Conservation (phyloP, 2,888 invertebrate species). For the Furcula furcula region DNA sequence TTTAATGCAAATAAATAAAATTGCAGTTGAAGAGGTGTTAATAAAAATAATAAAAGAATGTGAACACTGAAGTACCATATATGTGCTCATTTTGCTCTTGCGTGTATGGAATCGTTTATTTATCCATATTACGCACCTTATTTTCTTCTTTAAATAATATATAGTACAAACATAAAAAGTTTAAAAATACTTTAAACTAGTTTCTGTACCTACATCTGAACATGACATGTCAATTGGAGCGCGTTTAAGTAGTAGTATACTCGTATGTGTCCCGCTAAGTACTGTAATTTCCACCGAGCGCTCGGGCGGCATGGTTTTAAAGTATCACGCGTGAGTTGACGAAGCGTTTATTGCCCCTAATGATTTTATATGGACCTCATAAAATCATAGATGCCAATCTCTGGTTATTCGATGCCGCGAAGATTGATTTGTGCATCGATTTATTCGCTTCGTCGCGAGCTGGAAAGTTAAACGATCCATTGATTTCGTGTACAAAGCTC, state of each 20-base stretch:
- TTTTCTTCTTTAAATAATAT: too few relatives aligned
- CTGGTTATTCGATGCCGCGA: slow-evolving; percentile 9
- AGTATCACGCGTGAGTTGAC: slow-evolving; percentile 47
- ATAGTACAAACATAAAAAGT: too few relatives aligned
- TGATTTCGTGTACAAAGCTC: background rate
- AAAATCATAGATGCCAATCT: slow-evolving; percentile 45
- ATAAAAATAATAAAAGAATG: too few relatives aligned
- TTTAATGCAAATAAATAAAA: too few relatives aligned
- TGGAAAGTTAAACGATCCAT: background rate
- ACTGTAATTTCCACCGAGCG: too few relatives aligned
- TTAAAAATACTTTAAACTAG: too few relatives aligned
- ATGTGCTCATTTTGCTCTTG: too few relatives aligned
- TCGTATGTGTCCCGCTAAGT: slow-evolving; percentile 14
- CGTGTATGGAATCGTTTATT: too few relatives aligned
- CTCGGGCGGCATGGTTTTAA: slow-evolving; percentile 46
- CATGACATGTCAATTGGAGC: slow-evolving; percentile 42
- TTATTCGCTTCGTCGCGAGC: background rate
- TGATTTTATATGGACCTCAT: slow-evolving; percentile 56
- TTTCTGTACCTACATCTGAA: too few relatives aligned
- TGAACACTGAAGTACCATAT: too few relatives aligned
- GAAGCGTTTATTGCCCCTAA: slow-evolving; percentile 59
- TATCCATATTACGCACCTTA: too few relatives aligned
- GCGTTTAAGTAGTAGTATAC: slow-evolving; percentile 22
- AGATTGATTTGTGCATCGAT: slow-evolving; percentile 8
- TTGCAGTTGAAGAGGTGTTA: too few relatives aligned